Base-by-base conservation (phyloP, 2,113 vertebrate species). In the Chloropsis cyanopogon region DNA sequence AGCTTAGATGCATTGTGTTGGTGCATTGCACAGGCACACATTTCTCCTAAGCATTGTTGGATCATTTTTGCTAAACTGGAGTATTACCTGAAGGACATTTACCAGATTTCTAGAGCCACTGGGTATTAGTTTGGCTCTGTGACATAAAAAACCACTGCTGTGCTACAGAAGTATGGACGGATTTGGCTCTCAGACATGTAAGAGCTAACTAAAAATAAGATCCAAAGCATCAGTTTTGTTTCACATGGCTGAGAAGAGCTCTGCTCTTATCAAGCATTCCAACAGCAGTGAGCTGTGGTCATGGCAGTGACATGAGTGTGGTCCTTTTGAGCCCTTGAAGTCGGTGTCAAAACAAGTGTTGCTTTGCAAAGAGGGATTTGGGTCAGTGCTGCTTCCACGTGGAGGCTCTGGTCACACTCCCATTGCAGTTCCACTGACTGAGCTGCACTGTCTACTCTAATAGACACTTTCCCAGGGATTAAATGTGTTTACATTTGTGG, bases 401-500 rank as follows among this genome's bases (percentile, higher is more conserved):
- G 64, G 91, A 83, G 52, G 54, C 78, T 82, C 50, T 1, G 4
- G 50, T 64, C 60, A 23, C 3, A 6, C 68, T 94, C 86, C 81
- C 57, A 11, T 16, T 71, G 56, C 56, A 78, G 75, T 71, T 90
- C 82, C 80, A 69, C 56, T 61, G 76, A 44, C 71, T 88, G 70
- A 91, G 94, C 64, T 81, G 53, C 60, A 68, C 77, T 18, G 44
- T 92, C 53, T 93, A 42, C 92, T 69, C 5, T 52, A 89, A 89
- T 4, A 94, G 88, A 83, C 53, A 54, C 20, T 95, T 92, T 93
- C 57, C 75, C 80, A 60, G 78, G 73, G 49, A 86, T 78, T 87
- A 82, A 84, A 83, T 23, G 10, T 93, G 79, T 96, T 95, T 86
- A 87, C 69, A 59, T 92, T 91, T 94, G 83, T 82, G 93, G 59